Percentiles rank a stretch among this genome's conserved stretches.
Evolutionary conservation across 2,888 invertebrate genomes (phyloP).

Genomic region (Nematopogon swammerdamellus): DNA sequence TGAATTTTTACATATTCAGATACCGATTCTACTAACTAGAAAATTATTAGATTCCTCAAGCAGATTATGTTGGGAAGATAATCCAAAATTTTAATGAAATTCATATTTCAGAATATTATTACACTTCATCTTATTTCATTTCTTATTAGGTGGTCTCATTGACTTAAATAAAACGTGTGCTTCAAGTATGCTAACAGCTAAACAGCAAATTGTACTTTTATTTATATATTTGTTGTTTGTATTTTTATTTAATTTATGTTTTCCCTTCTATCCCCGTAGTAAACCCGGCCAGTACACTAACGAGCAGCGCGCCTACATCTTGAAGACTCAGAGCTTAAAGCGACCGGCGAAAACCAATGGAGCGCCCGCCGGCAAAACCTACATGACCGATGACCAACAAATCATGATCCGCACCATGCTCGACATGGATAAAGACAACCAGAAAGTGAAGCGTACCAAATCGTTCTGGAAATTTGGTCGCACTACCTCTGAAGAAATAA

Average conservation of each 20-base stretch:
- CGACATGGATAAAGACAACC: constrained; percentile 59
- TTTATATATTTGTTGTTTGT: constrained; percentile 14
- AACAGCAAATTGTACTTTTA: too few relatives aligned
- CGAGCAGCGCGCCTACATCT: constrained; percentile 37
- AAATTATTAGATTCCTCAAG: too few relatives aligned
- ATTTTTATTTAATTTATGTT: constrained; percentile 19
- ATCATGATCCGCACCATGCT: constrained; percentile 44
- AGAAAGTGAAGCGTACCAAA: constrained; percentile 75
- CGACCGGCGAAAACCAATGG: constrained; percentile 34
- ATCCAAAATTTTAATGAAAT: too few relatives aligned
- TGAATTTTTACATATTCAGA: too few relatives aligned
- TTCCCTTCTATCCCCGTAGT: constrained; percentile 33
- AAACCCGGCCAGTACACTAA: constrained; percentile 36
- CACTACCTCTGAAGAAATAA: constrained; percentile 67
- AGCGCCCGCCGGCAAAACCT: constrained; percentile 35
- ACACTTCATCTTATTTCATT: too few relatives aligned
- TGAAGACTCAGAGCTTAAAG: constrained; percentile 48
- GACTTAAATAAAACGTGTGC: too few relatives aligned
- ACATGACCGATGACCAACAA: constrained; percentile 56
- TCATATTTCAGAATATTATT: too few relatives aligned
- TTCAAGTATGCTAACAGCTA: too few relatives aligned
- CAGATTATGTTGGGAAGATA: too few relatives aligned
- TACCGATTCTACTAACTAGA: too few relatives aligned
- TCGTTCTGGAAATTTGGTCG: constrained; percentile 84
- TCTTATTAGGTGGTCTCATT: too few relatives aligned